A percentile compares a stretch with the other conserved stretches of the same genome.
Conservation (phyloP, 2,113 vertebrate species). For the Rhinogobius similis region DNA sequence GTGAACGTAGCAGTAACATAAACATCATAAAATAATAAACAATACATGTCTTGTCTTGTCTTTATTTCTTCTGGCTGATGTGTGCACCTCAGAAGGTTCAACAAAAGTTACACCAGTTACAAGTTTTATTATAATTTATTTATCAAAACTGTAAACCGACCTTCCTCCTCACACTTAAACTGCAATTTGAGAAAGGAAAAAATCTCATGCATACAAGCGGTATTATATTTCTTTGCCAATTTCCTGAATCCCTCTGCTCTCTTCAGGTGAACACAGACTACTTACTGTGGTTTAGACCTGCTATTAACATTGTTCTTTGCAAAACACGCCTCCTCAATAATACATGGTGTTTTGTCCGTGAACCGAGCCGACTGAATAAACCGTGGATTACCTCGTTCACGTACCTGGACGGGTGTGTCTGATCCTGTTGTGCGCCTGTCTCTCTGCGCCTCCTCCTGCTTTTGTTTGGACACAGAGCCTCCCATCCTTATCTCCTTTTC, state of each 20-base stretch:
- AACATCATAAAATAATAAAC: too few relatives aligned
- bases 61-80: not conserved
- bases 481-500: not conserved
- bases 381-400: not conserved
- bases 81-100: not conserved
- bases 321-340: not conserved
- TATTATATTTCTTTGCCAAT: not conserved
- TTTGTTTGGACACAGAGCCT: not conserved
- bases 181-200: not conserved
- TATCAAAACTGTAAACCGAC: not conserved
- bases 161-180: not conserved
- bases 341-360: not conserved
- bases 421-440: not conserved
- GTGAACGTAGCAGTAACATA: too few relatives aligned
- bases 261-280: not conserved
- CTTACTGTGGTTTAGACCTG: slow-evolving; percentile 5
- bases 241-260: not conserved
- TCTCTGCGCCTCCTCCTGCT: not conserved
- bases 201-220: not conserved
- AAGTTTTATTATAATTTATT: not conserved
- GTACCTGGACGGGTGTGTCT: not conserved
- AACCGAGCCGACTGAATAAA: not conserved
- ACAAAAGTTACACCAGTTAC: not conserved
- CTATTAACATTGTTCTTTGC: slow-evolving; percentile 20
- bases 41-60: not conserved